phyloP scores from a whole-genome alignment of 92 coral and sea anemone species.

The Nematostella vectensis region DNA sequence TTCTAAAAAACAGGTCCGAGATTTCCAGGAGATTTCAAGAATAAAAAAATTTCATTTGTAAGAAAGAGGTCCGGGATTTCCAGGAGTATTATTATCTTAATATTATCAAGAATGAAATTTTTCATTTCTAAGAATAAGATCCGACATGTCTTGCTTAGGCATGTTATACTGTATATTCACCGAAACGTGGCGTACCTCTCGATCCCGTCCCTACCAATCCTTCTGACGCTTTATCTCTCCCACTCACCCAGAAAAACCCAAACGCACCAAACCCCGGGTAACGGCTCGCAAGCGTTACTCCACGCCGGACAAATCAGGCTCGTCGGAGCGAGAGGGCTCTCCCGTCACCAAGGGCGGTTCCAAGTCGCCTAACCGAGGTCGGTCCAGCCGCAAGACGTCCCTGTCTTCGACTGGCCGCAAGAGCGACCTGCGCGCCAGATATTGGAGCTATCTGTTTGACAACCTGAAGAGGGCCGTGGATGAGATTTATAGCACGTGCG shows the following conservation, averaged over 20 bases:
- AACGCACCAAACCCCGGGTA: conserved; percentile 42
- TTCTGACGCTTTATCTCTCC: too few relatives aligned
- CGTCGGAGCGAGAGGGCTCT: conserved; percentile 77
- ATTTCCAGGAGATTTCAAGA: too few relatives aligned
- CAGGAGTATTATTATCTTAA: too few relatives aligned
- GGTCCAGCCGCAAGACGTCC: conserved; percentile 59
- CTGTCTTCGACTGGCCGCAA: conserved; percentile 74
- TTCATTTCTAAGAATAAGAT: too few relatives aligned
- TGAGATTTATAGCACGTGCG: conserved; percentile 96
- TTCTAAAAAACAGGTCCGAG: too few relatives aligned
- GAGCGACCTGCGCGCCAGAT: conserved; percentile 87
- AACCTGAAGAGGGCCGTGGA: conserved; percentile 95
- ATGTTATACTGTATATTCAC: too few relatives aligned
- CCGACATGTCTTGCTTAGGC: too few relatives aligned
- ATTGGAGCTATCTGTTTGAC: conserved; percentile 97
- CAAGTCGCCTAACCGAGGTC: conserved; percentile 60
- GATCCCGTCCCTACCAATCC: too few relatives aligned
- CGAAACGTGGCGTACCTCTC: too few relatives aligned
- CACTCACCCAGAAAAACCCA: conserved; percentile 36
- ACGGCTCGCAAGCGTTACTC: conserved; percentile 43
- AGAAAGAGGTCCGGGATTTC: too few relatives aligned
- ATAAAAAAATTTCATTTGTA: too few relatives aligned
- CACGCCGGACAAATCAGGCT: conserved; percentile 83
- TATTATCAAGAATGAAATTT: too few relatives aligned
- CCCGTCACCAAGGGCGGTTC: conserved; percentile 59